These are phyloP conservation scores for Lithodes maja DNA, from an alignment of 2,888 invertebrate genomes.

Conservation along the genomic window DNA sequence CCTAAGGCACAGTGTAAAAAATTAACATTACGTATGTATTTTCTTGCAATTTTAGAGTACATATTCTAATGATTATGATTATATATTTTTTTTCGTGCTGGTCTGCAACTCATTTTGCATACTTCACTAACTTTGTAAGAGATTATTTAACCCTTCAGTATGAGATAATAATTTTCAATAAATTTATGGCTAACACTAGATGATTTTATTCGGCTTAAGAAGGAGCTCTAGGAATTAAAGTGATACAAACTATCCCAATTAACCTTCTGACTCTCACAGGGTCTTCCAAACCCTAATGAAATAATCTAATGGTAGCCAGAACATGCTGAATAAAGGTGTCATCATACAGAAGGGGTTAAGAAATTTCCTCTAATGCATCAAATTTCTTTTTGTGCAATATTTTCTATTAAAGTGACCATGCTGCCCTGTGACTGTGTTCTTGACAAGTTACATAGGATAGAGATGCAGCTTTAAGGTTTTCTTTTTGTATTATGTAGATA, in stretches of 20 bases:
- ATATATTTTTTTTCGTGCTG: slow-evolving; percentile 48
- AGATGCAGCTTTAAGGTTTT: slow-evolving; percentile 59
- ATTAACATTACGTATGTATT: slow-evolving; percentile 48
- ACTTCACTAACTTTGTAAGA: slow-evolving; percentile 46
- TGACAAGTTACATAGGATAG: slow-evolving; percentile 43
- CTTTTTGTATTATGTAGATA: slow-evolving; percentile 34
- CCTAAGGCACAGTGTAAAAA: slow-evolving; percentile 61
- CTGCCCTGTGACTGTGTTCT: slow-evolving; percentile 54
- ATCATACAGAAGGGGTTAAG: no score
- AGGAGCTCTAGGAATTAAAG: no score
- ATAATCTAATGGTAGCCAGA: no score
- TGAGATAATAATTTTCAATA: no score
- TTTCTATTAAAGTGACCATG: slow-evolving; percentile 44
- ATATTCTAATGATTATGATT: slow-evolving; percentile 47
- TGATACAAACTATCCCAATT: no score
- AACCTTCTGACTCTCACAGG: no score
- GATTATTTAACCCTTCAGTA: not conserved
- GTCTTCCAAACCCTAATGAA: no score
- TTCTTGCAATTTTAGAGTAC: slow-evolving; percentile 55
- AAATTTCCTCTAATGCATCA: slow-evolving; percentile 45
- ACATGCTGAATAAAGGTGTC: no score
- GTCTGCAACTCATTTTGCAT: slow-evolving; percentile 46
- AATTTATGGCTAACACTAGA: no score
- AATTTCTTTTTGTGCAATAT: slow-evolving; percentile 63
- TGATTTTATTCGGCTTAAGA: no score